Conservation (phyloP, 30 jellyfish, hydroid and myxozoan genomes). For the Euphysa ruthae region DNA sequence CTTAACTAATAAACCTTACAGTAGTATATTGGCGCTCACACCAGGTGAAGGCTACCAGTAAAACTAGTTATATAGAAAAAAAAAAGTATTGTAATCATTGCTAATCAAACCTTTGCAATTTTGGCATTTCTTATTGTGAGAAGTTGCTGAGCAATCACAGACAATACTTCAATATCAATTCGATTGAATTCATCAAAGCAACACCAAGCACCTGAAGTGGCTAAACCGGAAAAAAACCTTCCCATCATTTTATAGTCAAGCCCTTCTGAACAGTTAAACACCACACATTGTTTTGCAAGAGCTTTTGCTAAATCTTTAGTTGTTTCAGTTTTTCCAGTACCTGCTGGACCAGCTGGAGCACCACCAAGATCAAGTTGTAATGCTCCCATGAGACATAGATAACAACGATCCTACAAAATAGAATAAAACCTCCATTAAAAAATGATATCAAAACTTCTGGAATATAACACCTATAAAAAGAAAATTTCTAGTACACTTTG, state of each 20-base stretch:
- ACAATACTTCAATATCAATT: slow-evolving; percentile 91
- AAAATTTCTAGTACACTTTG: too few relatives aligned
- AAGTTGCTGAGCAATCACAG: slow-evolving; percentile 97
- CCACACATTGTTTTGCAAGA: slow-evolving; percentile 95
- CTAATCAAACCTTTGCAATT: slow-evolving; percentile 63
- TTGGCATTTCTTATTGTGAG: slow-evolving; percentile 92
- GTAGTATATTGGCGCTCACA: too few relatives aligned
- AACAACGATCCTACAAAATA: slow-evolving; percentile 76
- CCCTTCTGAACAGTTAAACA: slow-evolving; percentile 95
- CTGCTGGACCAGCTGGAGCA: slow-evolving; percentile 99
- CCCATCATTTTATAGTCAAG: slow-evolving; percentile 99
- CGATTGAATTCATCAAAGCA: slow-evolving; percentile 98
- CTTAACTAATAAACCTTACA: too few relatives aligned
- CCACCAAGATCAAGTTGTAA: slow-evolving; percentile 94
- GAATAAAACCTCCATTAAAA: not conserved
- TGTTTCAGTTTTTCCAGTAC: slow-evolving; percentile 93
- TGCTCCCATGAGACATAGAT: slow-evolving; percentile 97
- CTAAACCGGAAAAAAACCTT: slow-evolving; percentile 85
- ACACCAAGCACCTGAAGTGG: slow-evolving; percentile 99
- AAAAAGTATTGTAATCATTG: too few relatives aligned
- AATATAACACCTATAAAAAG: too few relatives aligned
- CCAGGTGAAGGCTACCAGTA: too few relatives aligned
- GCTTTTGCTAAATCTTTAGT: slow-evolving; percentile 97
- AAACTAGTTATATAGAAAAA: too few relatives aligned
- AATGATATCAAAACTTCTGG: too few relatives aligned